These are phyloP conservation scores for Pseudochirops corinnae DNA, from an alignment of 2,797 vertebrate genomes.

Conservation along the genomic window DNA sequence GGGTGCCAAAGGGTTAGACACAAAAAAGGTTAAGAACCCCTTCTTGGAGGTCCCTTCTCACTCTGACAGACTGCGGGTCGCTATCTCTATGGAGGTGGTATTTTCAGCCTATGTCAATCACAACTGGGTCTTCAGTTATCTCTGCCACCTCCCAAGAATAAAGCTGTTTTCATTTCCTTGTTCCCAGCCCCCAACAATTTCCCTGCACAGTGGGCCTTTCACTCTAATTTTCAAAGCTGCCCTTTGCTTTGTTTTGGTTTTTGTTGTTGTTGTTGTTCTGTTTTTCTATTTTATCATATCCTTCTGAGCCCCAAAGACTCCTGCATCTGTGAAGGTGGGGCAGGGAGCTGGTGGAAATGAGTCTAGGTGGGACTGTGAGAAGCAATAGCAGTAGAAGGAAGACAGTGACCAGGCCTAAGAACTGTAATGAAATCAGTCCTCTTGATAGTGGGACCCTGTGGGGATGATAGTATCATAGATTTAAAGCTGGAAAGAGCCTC, in stretches of 20 bases:
- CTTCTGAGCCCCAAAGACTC: background rate
- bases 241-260: background rate
- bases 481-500: background rate
- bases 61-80: background rate
- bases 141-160: background rate
- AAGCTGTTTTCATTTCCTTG: background rate
- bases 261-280: background rate
- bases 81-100: background rate
- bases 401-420: background rate
- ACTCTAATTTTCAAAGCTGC: background rate
- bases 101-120: conserved; percentile 14
- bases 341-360: background rate
- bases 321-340: background rate
- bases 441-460: background rate
- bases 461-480: background rate
- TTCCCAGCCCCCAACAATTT: background rate
- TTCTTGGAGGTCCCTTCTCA: background rate
- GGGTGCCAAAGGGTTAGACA: background rate
- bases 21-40: background rate
- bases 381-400: background rate
- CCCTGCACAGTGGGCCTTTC: background rate
- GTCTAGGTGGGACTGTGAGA: background rate
- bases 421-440: background rate
- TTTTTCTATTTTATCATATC: background rate
- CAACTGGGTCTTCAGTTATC: background rate